Base-by-base conservation (phyloP, 2,888 invertebrate species). In the Lochmaea capreae region DNA sequence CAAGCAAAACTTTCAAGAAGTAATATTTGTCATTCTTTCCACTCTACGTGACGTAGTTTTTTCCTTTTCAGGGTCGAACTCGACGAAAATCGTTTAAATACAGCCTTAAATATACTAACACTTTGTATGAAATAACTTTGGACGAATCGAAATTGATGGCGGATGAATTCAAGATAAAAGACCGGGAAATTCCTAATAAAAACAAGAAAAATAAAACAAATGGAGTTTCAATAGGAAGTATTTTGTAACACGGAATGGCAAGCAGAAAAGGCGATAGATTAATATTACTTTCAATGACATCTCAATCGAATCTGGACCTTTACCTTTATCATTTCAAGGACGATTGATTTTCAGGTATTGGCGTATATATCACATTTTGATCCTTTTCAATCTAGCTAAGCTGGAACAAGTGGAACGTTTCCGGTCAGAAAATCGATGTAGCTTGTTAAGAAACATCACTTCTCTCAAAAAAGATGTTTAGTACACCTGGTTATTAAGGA, bases 301-400 rank as follows among this genome's bases (percentile, higher is more conserved):
- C 71, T 68, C 71, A 65, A 71, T 74, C 71, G 65, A 70, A 70
- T 63, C 63, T 57, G 70, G 70, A 70, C 70, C 70, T 70, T 70
- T 70, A 57, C 70, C 70, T 70, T 70, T 70, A 70, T 71, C 71
- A 74, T 74, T 71, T 74, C 74, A 74, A 61, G 71, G 74, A 63
- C 71, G 74, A 72, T 68, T 68, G 74, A 61, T 65, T 74, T 74
- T 65, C 74, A 74, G 74, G 74, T 74, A 71, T 72, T 71, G 68
- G 74, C 68, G 68, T 74, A 71, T 72, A 71, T 65, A 71, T 74
- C 74, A 74, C 71, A 67, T 68, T 71, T 72, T 33, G 74, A 74
- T 67, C 74, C 71, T 65, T 72, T 72, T 66, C 74, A 66, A 74
- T 74, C 57, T 61, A 68, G 49, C 63, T 65, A 52, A 65, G 68